These are phyloP conservation scores for Piliocolobus tephrosceles DNA, from an alignment of 2,113 vertebrate genomes.

Conservation along the genomic window DNA sequence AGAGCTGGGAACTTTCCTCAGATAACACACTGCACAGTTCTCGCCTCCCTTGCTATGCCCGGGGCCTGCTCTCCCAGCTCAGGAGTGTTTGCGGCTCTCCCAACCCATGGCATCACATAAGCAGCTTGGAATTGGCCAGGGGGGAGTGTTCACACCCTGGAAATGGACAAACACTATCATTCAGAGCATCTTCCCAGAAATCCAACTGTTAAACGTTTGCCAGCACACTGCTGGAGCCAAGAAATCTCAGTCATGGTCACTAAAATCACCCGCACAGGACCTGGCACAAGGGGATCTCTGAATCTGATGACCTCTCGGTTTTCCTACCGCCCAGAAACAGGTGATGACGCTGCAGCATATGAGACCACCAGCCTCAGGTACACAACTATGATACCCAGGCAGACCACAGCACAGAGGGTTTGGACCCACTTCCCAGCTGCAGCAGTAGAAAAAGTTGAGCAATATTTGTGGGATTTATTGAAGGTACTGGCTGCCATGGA, in stretches of 20 bases:
- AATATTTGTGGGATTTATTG: background rate
- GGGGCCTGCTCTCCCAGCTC: too few species aligned
- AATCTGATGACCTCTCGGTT: background rate
- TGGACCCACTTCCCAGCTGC: background rate
- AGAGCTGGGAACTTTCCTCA: background rate
- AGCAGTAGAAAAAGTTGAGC: too few species aligned
- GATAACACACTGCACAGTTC: background rate
- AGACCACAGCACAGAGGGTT: background rate
- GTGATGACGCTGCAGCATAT: background rate
- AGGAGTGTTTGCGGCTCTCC: background rate
- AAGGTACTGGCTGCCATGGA: background rate
- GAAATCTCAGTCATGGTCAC: background rate
- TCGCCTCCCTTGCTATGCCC: accelerated
- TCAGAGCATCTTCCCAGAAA: background rate
- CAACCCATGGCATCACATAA: background rate
- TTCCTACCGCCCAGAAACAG: background rate
- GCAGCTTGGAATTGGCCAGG: background rate
- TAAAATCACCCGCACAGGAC: background rate
- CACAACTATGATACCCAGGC: background rate
- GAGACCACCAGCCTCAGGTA: background rate
- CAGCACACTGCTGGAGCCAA: background rate
- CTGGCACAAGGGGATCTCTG: background rate
- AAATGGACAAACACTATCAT: background rate
- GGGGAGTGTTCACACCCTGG: background rate
- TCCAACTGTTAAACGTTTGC: background rate